A percentile compares a stretch with the other conserved stretches of the same genome.
phyloP scores from a whole-genome alignment of 2,113 vertebrate genomes.

The Cricetomys ansorgei region DNA sequence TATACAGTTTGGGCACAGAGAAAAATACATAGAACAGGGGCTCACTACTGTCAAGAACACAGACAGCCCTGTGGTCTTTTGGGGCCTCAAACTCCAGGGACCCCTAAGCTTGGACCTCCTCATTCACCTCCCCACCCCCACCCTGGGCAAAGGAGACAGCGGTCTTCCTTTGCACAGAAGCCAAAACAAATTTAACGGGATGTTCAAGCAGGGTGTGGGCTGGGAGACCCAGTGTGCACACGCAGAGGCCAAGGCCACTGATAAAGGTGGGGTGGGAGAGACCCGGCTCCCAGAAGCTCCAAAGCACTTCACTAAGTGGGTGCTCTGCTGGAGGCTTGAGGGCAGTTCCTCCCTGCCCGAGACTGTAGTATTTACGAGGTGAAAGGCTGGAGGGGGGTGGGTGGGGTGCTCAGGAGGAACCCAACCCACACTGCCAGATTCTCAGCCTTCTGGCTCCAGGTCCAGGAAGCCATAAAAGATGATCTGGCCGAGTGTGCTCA shows the following conservation, averaged over 20 bases:
- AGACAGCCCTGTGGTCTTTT: background rate
- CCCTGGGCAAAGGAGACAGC: background rate
- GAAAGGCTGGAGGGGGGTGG: slow-evolving; percentile 84
- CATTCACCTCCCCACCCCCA: background rate
- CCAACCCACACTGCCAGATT: slow-evolving; percentile 74
- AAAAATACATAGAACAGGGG: background rate
- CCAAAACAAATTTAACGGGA: background rate
- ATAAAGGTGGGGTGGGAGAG: background rate
- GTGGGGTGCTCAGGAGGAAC: slow-evolving; percentile 82
- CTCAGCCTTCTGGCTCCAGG: slow-evolving; percentile 65
- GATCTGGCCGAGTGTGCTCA: slow-evolving; percentile 77
- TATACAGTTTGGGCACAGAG: background rate
- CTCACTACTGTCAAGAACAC: background rate
- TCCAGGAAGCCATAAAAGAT: slow-evolving; percentile 90
- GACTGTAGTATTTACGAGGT: slow-evolving; percentile 88
- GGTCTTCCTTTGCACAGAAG: background rate
- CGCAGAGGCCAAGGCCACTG: background rate
- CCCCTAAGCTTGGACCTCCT: background rate
- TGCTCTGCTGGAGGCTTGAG: slow-evolving; percentile 84
- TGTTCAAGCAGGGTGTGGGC: background rate
- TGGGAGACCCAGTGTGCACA: background rate
- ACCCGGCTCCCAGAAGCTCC: slow-evolving; percentile 58
- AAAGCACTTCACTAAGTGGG: slow-evolving; percentile 85
- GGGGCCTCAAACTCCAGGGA: background rate
- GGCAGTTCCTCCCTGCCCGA: slow-evolving; percentile 82